These are phyloP conservation scores for Engystomops pustulosus DNA, from an alignment of 2,113 vertebrate genomes.

Conservation along the genomic window DNA sequence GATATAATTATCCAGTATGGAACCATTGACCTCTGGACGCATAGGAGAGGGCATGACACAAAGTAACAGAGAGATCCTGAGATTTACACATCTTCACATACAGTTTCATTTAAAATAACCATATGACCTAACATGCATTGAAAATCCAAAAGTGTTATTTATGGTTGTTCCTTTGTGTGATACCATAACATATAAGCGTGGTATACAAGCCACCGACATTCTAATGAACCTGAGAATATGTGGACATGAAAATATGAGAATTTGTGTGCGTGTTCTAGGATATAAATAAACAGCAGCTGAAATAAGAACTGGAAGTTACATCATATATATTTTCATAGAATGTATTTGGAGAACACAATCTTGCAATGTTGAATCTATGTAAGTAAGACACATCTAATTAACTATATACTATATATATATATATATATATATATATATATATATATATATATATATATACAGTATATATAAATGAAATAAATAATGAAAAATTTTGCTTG, in stretches of 20 bases:
- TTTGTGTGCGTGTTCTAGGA: slow-evolving; percentile 14
- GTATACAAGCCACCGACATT: slow-evolving; percentile 17
- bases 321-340: slow-evolving; percentile 30
- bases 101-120: slow-evolving; percentile 45
- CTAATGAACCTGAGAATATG: slow-evolving; percentile 18
- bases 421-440: no score
- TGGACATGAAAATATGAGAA: background rate
- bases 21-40: slow-evolving; percentile 54
- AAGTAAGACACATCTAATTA: no score
- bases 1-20: slow-evolving; percentile 53
- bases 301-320: slow-evolving; percentile 28
- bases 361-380: background rate
- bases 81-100: slow-evolving; percentile 46
- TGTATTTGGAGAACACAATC: slow-evolving; percentile 10
- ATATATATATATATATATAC: no score
- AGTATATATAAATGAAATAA: no score
- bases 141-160: slow-evolving; percentile 8
- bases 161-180: background rate
- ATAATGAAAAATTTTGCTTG: no score
- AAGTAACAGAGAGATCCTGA: slow-evolving; percentile 31
- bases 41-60: slow-evolving; percentile 32
- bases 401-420: no score
- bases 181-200: background rate
- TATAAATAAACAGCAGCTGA: slow-evolving; percentile 48
- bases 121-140: slow-evolving; percentile 9